Conservation (phyloP, 2,113 vertebrate species). For the Danionella cerebrum region DNA sequence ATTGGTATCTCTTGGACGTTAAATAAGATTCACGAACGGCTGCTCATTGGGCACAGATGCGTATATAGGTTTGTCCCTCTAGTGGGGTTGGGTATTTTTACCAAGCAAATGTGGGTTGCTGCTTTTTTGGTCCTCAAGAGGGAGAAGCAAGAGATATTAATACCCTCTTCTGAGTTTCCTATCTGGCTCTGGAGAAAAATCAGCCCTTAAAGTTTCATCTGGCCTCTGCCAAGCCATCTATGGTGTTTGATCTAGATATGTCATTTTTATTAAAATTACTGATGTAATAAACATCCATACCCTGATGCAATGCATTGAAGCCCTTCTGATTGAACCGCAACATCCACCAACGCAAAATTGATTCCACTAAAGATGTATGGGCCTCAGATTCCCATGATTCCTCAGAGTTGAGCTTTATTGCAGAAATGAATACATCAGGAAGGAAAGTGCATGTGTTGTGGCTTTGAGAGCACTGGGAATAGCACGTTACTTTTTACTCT, state of each 20-base stretch:
- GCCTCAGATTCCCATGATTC: constrained; percentile 8
- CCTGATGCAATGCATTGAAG: neutral
- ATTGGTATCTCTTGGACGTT: too few relatives aligned
- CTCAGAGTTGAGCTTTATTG: neutral
- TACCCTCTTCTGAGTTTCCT: constrained; percentile 29
- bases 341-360: constrained; percentile 16
- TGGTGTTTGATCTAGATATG: neutral
- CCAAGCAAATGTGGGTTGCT: constrained; percentile 46
- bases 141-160: constrained; percentile 27
- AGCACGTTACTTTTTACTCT: neutral
- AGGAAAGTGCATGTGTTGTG: neutral
- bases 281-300: neutral
- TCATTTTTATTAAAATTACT: neutral
- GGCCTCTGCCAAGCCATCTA: neutral
- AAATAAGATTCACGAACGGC: neutral
- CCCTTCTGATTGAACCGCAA: neutral
- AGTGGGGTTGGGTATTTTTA: constrained; percentile 43
- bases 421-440: neutral
- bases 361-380: constrained; percentile 16
- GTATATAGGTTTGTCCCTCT: constrained; percentile 39
- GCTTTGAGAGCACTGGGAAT: neutral
- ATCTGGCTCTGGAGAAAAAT: constrained; percentile 13
- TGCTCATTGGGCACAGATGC: constrained; percentile 31
- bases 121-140: neutral
- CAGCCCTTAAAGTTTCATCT: neutral